Evolutionary conservation across 1,140 invertebrate species (phyloP).

Genomic region (Ridgeia piscesae): DNA sequence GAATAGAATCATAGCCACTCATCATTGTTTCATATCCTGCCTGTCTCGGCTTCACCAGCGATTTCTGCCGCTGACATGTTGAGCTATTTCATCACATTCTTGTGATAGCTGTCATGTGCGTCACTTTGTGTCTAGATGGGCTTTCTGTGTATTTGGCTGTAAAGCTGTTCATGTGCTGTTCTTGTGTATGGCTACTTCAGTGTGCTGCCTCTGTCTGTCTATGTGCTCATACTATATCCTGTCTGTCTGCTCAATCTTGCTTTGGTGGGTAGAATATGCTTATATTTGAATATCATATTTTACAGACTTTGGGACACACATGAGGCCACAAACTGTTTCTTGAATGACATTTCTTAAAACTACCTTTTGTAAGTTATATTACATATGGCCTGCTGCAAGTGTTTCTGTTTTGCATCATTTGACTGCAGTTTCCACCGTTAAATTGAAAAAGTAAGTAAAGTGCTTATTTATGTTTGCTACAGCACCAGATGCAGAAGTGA

Average conservation of each 20-base stretch:
- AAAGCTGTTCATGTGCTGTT: neutral
- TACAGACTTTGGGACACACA: too few species aligned
- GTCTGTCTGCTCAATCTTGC: neutral
- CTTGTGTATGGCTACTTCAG: neutral
- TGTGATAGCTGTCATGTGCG: neutral
- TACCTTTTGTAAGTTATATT: neutral
- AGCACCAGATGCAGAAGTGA: constrained; percentile 32
- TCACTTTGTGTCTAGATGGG: neutral
- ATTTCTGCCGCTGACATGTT: neutral
- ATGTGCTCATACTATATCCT: neutral
- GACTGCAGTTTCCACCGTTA: neutral
- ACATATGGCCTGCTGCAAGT: neutral
- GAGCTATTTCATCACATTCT: neutral
- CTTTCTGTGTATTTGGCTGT: neutral
- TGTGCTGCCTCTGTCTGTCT: neutral
- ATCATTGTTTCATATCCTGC: neutral
- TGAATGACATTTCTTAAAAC: neutral
- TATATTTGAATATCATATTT: too few species aligned
- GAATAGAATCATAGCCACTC: neutral
- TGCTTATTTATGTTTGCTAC: constrained; percentile 11
- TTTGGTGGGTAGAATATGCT: too few species aligned
- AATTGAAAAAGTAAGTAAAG: neutral
- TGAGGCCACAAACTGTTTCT: neutral
- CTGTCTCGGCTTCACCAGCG: neutral
- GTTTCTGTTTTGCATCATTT: neutral